Evolutionary conservation across 1,140 invertebrate genomes (phyloP), one percentile per base, ranked within the genome.

Genomic region (Pectinophora gossypiella): DNA sequence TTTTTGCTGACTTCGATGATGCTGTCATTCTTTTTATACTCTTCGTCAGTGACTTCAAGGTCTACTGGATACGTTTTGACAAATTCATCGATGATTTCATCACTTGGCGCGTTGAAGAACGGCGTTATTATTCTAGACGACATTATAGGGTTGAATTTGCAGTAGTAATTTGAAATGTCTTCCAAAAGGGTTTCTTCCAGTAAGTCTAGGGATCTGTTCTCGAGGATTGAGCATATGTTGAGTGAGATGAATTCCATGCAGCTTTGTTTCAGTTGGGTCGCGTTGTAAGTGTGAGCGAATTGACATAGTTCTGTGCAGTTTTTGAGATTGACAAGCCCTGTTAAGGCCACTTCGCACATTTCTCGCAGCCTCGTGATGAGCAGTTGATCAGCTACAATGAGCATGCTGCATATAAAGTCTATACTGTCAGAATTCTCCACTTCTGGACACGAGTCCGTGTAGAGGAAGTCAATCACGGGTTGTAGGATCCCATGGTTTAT

Each of bases 191-290:
- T 75, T 32, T 90, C 83, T 68, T 90, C 89, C 19, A 93, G 43
- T 19, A 88, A 63, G 58, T 93, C 91, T 44, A 94, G 74, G 22
- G 76, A 74, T 61, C 89, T 89, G 53, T 75, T 89, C 81, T 95
- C 94, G 16, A 95, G 73, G n/a, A 95, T 67, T 18, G 90, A 89
- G 7, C 90, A 67, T 12, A 95, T 69, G 79, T 95, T 95, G 18
- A 92, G 78, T 6, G 87, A 89, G 36, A 95, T 92, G 71, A 92
- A 95, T 68, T 94, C 90, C 88, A 94, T 92, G 71, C 91, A 93
- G 59, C 89, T 89, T 19, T 81, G 68, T 76, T 93, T 92, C 1
- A 95, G 81, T 63, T 93, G 91, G 1, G 72, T 56, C 6, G 93
- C 91, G 66, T 94, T 93, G 64, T 92, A 93, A 3, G 90, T 88